A percentile compares a stretch with the other conserved stretches of the same genome.
These are phyloP conservation scores for Sphyrna mokarran DNA, from an alignment of 2,113 vertebrate genomes.

Conservation along the genomic window DNA sequence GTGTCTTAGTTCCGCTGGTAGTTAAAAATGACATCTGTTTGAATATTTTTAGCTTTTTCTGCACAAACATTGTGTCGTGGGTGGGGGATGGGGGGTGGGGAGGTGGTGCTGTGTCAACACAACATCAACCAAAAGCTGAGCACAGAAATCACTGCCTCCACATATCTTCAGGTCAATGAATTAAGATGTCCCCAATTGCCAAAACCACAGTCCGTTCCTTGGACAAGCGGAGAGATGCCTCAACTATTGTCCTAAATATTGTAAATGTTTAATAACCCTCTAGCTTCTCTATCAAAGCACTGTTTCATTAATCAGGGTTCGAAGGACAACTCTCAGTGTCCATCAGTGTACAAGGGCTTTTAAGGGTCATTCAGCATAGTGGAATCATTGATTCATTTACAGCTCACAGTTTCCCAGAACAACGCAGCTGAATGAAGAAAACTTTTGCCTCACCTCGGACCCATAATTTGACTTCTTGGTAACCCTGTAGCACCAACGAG, in stretches of 20 bases:
- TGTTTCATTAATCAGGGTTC: neutral
- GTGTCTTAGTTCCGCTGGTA: neutral
- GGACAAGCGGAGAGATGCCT: neutral
- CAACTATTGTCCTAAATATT: neutral
- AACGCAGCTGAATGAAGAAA: neutral
- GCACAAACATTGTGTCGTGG: neutral
- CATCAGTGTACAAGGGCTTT: neutral
- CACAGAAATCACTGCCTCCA: neutral
- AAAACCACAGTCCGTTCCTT: neutral
- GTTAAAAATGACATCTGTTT: slow-evolving; percentile 25
- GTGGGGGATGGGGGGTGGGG: too few species aligned
- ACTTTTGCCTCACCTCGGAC: neutral
- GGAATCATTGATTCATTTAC: neutral
- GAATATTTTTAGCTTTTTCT: neutral
- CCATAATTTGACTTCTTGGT: neutral
- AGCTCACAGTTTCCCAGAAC: neutral
- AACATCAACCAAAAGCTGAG: neutral
- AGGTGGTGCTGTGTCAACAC: neutral
- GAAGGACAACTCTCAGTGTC: neutral
- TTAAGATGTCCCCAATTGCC: neutral
- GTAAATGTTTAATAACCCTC: neutral
- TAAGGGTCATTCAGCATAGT: neutral
- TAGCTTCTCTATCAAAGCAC: neutral
- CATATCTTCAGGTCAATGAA: neutral
- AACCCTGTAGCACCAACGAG: neutral